Percentiles rank a stretch among this genome's conserved stretches.
phyloP scores from a whole-genome alignment of 2,113 vertebrate genomes.

The Formicarius rufipectus region DNA sequence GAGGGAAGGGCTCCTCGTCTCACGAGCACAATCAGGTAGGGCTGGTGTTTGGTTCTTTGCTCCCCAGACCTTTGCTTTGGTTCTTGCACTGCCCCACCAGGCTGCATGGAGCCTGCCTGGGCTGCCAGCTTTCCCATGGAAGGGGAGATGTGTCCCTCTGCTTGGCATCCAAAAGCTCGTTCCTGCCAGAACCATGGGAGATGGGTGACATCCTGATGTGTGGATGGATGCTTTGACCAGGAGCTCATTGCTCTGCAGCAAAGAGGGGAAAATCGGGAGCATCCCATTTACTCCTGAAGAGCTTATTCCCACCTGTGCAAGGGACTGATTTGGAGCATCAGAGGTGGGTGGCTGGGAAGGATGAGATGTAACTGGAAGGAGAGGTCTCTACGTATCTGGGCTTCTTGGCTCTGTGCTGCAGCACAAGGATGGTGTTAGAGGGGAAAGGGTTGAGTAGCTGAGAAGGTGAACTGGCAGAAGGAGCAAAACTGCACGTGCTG shows the following conservation, averaged over 20 bases:
- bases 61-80: neutral
- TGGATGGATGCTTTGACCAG: neutral
- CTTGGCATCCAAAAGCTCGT: fast-evolving
- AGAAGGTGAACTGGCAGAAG: neutral
- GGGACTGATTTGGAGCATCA: neutral
- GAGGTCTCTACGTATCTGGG: neutral
- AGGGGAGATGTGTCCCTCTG: fast-evolving
- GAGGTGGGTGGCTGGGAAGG: neutral
- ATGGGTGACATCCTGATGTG: neutral
- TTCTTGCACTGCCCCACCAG: neutral
- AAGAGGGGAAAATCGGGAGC: neutral
- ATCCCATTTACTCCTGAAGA: neutral
- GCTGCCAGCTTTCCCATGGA: neutral
- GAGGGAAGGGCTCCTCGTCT: conserved; percentile 78
- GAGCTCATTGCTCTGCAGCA: neutral
- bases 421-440: neutral
- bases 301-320: fast-evolving
- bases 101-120: fast-evolving
- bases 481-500: neutral
- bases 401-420: neutral
- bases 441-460: neutral
- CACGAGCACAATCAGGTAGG: conserved; percentile 81
- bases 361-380: neutral
- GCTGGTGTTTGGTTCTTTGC: neutral
- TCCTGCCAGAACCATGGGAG: fast-evolving